Evolutionary conservation across 2,113 vertebrate genomes (phyloP).

Genomic region (Sterna hirundo): DNA sequence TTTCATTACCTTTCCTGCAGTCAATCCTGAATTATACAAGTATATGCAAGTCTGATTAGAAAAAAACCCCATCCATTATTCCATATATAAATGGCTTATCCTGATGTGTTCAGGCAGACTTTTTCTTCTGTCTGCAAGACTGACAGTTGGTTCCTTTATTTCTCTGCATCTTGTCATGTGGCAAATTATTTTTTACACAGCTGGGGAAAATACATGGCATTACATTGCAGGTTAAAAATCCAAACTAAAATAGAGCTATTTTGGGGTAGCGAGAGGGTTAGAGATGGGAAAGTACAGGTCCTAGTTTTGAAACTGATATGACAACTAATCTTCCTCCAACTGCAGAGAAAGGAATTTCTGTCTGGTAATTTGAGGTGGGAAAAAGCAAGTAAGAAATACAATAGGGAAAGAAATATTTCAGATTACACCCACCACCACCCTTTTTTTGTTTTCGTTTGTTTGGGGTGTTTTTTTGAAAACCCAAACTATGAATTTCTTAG

Average conservation of each 20-base stretch:
- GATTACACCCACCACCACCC: fast-evolving
- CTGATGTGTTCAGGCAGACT: neutral
- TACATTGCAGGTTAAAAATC: neutral
- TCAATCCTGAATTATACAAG: neutral
- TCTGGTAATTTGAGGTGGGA: neutral
- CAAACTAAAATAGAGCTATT: neutral
- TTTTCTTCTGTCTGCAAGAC: neutral
- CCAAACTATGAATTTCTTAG: neutral
- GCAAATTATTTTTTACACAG: neutral
- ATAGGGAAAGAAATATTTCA: neutral
- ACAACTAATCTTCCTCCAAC: neutral
- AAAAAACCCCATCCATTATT: neutral
- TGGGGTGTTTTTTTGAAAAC: neutral
- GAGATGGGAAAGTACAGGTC: neutral
- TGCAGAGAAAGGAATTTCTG: neutral
- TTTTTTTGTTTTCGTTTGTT: neutral
- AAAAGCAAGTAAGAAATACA: neutral
- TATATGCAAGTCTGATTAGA: slow-evolving; percentile 5
- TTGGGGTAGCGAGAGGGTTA: neutral
- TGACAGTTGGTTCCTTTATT: neutral
- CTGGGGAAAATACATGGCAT: neutral
- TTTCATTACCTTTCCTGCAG: neutral
- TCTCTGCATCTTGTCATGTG: neutral
- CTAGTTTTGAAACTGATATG: neutral
- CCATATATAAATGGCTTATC: neutral